These are phyloP conservation scores for Schizotus pectinicornis DNA, from an alignment of 2,888 invertebrate species.

Conservation along the genomic window DNA sequence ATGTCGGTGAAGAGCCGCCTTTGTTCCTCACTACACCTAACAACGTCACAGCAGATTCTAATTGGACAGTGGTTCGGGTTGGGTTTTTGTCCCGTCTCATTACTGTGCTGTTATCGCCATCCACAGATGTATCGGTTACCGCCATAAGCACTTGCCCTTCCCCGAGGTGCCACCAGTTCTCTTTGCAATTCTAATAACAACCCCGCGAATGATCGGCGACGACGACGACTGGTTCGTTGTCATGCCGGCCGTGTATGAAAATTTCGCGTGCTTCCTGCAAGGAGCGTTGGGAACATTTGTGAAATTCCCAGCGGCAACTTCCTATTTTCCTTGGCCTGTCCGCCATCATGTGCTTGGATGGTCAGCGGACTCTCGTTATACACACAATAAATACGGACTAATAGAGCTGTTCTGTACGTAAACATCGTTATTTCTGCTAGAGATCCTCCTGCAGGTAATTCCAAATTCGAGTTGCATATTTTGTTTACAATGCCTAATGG, in stretches of 20 bases:
- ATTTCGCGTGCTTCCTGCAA: slow-evolving; percentile 15
- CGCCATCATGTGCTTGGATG: slow-evolving; percentile 51
- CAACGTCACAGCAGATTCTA: slow-evolving; percentile 36
- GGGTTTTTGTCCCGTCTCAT: slow-evolving; percentile 45
- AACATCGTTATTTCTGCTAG: slow-evolving; percentile 57
- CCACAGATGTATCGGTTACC: slow-evolving; percentile 46
- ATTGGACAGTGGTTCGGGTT: slow-evolving; percentile 42
- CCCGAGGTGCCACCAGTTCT: not conserved
- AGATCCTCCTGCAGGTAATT: slow-evolving; percentile 44
- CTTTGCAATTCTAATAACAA: not conserved
- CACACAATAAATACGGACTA: slow-evolving; percentile 57
- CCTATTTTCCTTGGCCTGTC: slow-evolving; percentile 48
- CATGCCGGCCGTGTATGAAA: not conserved
- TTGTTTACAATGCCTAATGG: slow-evolving; percentile 45
- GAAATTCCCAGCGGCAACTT: slow-evolving; percentile 50
- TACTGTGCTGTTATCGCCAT: slow-evolving; percentile 42
- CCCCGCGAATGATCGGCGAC: not conserved
- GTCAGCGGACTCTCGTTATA: slow-evolving; percentile 51
- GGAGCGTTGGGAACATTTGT: slow-evolving; percentile 42
- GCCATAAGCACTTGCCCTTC: slow-evolving; percentile 29
- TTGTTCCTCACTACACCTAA: slow-evolving; percentile 25
- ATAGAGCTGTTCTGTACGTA: slow-evolving; percentile 56
- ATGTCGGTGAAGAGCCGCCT: slow-evolving; percentile 10
- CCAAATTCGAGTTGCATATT: slow-evolving; percentile 42
- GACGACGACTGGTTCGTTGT: not conserved